Base-by-base conservation (phyloP, 2,113 vertebrate species). In the Ovis canadensis region DNA sequence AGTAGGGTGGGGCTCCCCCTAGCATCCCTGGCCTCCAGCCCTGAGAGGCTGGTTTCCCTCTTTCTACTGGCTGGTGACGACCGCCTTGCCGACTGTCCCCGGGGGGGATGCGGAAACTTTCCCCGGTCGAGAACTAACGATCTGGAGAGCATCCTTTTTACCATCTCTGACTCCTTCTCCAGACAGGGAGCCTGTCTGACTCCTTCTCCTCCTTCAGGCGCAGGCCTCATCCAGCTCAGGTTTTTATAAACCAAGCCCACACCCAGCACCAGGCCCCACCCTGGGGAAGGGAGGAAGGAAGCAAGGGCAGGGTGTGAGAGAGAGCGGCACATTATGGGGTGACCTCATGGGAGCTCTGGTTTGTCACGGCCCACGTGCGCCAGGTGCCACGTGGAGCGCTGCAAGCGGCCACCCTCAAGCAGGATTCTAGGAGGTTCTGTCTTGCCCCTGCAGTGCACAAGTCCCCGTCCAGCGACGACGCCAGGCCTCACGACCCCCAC, bases 291-390 rank as follows among this genome's bases (percentile, higher is more conserved):
- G 21, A 43, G 11, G 71, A 14, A 77, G 36, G 21, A 7, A 43
- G 23, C 36, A 27, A 74, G 23, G 71, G 77, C 27, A 9, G 27
- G 43, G 31, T 3, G 74, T 2, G 40, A 77, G 13, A 6, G 14
- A 9, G 2, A 1, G 3, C 12, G 0, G 9, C 74, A 9, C 43
- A 3, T 7, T 1, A 1, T 3, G 27, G 74, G 74, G 43, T 5
- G 74, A 48, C 13, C 25, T 48, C 43, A 1, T 0, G 4, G 14
- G 19, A 8, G 77, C 40, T n/a, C 93, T 17, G 7, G 2, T 31
- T 4, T 7, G 25, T 9, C 1, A 17, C 15, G 40, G 71, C n/a
- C 21, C n/a, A 2, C 59, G 2, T 29, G 5, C 1, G 12, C 13
- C 74, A 3, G 7, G 25, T 6, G n/a, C 45, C 36, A 0, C 5